phyloP scores from a whole-genome alignment of 2,888 invertebrate genomes.

The Psylliodes chrysocephalus region DNA sequence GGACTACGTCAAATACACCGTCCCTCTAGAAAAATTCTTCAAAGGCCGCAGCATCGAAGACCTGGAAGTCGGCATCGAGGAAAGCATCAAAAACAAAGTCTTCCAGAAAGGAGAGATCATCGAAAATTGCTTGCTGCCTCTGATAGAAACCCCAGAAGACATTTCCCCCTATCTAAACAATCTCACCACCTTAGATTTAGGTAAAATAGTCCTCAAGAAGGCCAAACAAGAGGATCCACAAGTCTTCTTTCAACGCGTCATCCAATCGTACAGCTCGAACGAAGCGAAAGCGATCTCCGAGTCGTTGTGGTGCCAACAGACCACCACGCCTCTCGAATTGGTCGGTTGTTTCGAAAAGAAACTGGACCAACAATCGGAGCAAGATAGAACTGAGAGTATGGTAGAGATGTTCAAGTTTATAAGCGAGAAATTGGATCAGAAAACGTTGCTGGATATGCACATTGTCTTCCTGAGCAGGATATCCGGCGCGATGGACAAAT shows the following conservation, averaged over 20 bases:
- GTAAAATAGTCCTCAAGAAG: constrained; percentile 40
- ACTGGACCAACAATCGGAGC: constrained; percentile 27
- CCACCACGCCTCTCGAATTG: constrained; percentile 20
- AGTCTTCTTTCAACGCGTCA: constrained; percentile 40
- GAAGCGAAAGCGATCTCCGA: background rate
- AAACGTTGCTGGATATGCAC: constrained; percentile 41
- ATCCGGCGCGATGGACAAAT: constrained; percentile 17
- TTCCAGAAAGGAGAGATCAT: constrained; percentile 43
- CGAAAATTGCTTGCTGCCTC: constrained; percentile 43
- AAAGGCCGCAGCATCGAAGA: constrained; percentile 37
- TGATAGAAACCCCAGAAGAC: constrained; percentile 43
- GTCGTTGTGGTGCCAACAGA: constrained; percentile 10
- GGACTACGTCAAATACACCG: constrained; percentile 7
- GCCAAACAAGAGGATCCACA: constrained; percentile 35
- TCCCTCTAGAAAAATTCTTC: constrained; percentile 22
- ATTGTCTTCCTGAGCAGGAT: constrained; percentile 43
- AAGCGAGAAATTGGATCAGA: constrained; percentile 39
- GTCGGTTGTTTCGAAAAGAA: constrained; percentile 30
- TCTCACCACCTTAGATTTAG: constrained; percentile 43
- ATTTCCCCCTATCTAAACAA: constrained; percentile 42
- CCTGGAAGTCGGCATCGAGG: constrained; percentile 39
- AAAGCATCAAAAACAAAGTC: constrained; percentile 37
- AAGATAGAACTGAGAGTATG: constrained; percentile 37
- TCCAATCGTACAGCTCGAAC: constrained; percentile 13
- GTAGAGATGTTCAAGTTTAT: constrained; percentile 47